Evolutionary conservation across 2,113 vertebrate genomes (phyloP).

Genomic region (Coptodon rendalli): DNA sequence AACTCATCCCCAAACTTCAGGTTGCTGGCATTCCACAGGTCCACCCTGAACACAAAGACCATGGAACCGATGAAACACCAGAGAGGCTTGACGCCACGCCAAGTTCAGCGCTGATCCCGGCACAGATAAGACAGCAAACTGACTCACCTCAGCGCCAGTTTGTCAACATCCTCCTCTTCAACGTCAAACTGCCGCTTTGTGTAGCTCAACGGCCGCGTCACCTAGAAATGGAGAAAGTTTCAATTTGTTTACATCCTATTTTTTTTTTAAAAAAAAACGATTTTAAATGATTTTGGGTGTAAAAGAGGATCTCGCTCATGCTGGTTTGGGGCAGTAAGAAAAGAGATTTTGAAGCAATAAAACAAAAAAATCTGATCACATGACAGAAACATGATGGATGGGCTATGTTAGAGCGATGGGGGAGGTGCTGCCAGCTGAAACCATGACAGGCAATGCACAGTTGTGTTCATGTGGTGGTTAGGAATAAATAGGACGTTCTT

Average conservation of each 20-base stretch:
- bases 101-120: not conserved
- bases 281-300: not conserved
- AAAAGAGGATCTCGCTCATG: not conserved
- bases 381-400: constrained; percentile 22
- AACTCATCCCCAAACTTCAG: constrained; percentile 98
- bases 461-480: constrained; percentile 17
- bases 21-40: constrained; percentile 97
- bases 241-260: not conserved
- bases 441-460: not conserved
- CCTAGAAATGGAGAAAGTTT: constrained; percentile 61
- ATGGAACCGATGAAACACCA: not conserved
- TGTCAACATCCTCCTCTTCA: constrained; percentile 97
- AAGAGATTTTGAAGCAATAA: not conserved
- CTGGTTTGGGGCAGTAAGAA: not conserved
- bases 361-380: not conserved
- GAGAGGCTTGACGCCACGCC: not conserved
- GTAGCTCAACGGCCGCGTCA: constrained; percentile 91
- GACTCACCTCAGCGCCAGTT: constrained; percentile 89
- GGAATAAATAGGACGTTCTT: constrained; percentile 45
- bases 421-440: not conserved
- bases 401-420: not conserved
- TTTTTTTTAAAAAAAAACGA: rapidly evolving
- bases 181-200: constrained; percentile 95
- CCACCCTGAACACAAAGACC: constrained; percentile 76
- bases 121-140: not conserved